Percentiles rank a stretch among this genome's conserved stretches.
Evolutionary conservation across 2,113 vertebrate genomes (phyloP).

Genomic region (Eubucco bourcierii): DNA sequence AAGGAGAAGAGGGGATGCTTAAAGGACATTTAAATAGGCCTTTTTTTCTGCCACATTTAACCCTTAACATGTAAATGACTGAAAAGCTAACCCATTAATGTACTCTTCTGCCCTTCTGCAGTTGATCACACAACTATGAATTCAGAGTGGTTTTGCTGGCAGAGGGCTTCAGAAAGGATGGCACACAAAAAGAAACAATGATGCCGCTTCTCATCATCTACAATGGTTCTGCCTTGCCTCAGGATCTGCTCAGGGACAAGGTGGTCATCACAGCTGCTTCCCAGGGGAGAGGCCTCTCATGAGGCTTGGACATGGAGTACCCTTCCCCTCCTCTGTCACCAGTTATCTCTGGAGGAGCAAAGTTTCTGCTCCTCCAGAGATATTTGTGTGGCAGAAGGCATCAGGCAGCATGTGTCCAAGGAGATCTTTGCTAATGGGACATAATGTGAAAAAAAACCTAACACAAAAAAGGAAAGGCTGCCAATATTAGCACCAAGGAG

Average conservation of each 20-base stretch:
- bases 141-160: background rate
- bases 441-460: background rate
- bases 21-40: background rate
- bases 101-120: background rate
- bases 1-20: background rate
- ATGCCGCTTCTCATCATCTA: background rate
- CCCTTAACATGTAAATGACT: background rate
- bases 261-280: background rate
- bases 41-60: background rate
- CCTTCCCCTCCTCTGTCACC: background rate
- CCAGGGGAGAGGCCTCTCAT: rapidly evolving
- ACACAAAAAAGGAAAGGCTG: background rate
- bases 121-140: background rate
- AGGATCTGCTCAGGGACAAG: background rate
- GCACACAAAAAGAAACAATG: background rate
- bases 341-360: background rate
- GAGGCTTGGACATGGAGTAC: background rate
- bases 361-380: background rate
- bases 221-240: background rate
- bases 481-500: background rate
- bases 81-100: background rate
- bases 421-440: background rate
- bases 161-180: background rate
- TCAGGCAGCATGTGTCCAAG: background rate
- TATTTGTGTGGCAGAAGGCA: background rate